Base-by-base conservation (phyloP, 2,113 vertebrate species). In the Orthonyx spaldingii region DNA sequence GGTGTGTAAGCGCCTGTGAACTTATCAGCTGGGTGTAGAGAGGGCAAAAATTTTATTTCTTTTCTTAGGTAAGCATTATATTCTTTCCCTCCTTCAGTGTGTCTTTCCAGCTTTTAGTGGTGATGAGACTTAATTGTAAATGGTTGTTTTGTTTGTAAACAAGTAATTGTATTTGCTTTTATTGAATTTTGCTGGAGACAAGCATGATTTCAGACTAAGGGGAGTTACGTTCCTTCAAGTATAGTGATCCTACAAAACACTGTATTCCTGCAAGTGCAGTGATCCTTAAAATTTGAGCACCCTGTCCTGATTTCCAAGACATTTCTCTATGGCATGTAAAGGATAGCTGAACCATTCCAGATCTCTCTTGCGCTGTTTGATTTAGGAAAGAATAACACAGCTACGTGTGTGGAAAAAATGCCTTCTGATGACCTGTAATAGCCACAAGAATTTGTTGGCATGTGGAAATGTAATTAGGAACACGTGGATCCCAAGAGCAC, bases 391-490 rank as follows among this genome's bases (percentile, higher is more conserved):
- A 94, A 65, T 63, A 88, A 90, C 70, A 61, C 7, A 21, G 50
- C 50, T 87, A 69, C 3, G 6, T 65, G 86, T 66, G 56, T 66
- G 42, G 60, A 80, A 92, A 28, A 87, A 84, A 64, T 75, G 75
- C 75, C 60, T 94, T 78, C 89, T 90, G 70, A 44, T 95, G 75
- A 90, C 79, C 83, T 90, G 21, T 21, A 61, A 53, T 57, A 94
- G 79, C 56, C 39, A 7, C n/a, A 88, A 75, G 70, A 78, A 94
- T 82, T 65, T 92, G 39, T 37, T 66, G 75, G 52, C 74, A 32
- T 90, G 56, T 92, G 87, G 75, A 83, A 82, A 82, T 41, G 65
- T 82, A 74, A 78, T 94, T 82, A 92, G 75, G 79, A 89, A 80
- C 52, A 80, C 17, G 18, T 84, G 77, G 64, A n/a, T 75, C 52